Evolutionary conservation across 2,797 vertebrate species (phyloP).

Genomic region (Gymnopithys bicolor): DNA sequence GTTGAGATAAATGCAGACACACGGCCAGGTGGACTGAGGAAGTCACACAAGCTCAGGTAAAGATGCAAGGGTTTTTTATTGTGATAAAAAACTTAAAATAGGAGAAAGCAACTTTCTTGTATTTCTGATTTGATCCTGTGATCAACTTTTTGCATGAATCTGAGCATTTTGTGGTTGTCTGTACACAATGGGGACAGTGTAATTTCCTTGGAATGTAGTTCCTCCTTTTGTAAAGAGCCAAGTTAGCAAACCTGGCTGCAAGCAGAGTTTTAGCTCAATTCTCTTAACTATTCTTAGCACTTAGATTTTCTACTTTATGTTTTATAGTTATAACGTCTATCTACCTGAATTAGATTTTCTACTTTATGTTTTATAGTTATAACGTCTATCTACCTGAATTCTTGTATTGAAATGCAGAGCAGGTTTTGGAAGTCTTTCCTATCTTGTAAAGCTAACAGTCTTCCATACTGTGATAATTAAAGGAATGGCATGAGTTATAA

Average conservation of each 20-base stretch:
- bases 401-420: constrained; percentile 32
- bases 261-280: constrained; percentile 44
- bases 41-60: neutral
- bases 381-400: constrained; percentile 16
- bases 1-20: neutral
- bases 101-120: neutral
- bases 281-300: neutral
- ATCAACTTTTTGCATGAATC: constrained; percentile 10
- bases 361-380: neutral
- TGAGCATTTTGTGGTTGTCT: constrained; percentile 20
- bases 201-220: constrained; percentile 50
- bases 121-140: neutral
- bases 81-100: neutral
- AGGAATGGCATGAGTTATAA: constrained; percentile 55
- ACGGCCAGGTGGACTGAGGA: neutral
- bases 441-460: constrained; percentile 43
- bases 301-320: neutral
- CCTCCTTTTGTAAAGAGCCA: constrained; percentile 23
- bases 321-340: neutral
- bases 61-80: neutral
- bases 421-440: constrained; percentile 34
- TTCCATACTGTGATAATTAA: constrained; percentile 54
- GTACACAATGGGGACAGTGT: neutral
- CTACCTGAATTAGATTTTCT: constrained; percentile 35
- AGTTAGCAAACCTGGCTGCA: constrained; percentile 52